A percentile compares a stretch with the other conserved stretches of the same genome.
phyloP scores from a whole-genome alignment of 2,113 vertebrate species.

The Sula dactylatra region DNA sequence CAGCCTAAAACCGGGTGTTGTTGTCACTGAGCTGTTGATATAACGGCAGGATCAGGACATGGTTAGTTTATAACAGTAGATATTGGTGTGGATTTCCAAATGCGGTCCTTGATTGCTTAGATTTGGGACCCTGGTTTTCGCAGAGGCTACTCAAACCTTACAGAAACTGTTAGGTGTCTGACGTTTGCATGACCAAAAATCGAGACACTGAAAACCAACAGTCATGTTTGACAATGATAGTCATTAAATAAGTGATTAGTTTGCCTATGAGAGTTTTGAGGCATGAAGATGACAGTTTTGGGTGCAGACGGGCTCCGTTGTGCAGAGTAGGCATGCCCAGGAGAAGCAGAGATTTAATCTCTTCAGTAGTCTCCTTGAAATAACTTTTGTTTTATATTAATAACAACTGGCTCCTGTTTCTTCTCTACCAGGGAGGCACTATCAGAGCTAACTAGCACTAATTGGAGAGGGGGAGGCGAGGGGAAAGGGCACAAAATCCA shows the following conservation, averaged over 20 bases:
- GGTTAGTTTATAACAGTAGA: not conserved
- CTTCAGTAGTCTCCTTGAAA: not conserved
- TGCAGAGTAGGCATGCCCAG: not conserved
- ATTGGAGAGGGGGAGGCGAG: not conserved
- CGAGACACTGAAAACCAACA: not conserved
- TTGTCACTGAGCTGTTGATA: not conserved
- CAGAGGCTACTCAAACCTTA: not conserved
- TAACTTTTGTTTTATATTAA: not conserved
- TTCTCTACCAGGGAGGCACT: not conserved
- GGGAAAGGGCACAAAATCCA: not conserved
- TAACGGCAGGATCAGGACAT: not conserved
- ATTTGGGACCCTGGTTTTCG: not conserved
- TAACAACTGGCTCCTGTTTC: not conserved
- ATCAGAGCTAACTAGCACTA: not conserved
- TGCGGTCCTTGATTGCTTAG: not conserved
- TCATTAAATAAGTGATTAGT: not conserved
- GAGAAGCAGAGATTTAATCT: not conserved
- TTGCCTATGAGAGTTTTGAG: not conserved
- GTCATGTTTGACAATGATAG: fast-evolving
- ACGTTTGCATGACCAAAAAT: not conserved
- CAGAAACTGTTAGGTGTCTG: not conserved
- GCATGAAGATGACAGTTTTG: not conserved
- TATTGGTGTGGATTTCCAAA: not conserved
- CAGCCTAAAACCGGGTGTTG: not conserved
- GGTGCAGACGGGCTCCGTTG: fast-evolving